A percentile compares a stretch with the other conserved stretches of the same genome.
Conservation (phyloP, 2,797 vertebrate genomes). For the Epinephelus awoara region DNA sequence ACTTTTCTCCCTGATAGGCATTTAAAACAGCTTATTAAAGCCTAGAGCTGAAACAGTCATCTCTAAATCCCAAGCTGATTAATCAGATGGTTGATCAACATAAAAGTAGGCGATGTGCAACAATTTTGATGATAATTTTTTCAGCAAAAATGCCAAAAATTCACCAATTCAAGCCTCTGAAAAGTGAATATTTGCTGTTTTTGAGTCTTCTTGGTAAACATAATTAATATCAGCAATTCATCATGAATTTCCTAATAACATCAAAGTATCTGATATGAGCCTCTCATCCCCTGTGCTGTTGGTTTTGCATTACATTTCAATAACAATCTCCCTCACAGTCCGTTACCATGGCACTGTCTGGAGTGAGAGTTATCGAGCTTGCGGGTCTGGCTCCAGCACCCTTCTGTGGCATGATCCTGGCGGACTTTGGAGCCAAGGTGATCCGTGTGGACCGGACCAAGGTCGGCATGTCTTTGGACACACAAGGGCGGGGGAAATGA, state of each 20-base stretch:
- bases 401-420: slow-evolving; percentile 94
- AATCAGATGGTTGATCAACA: no score
- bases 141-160: background rate
- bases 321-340: slow-evolving; percentile 14
- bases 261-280: background rate
- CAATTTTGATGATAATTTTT: no score
- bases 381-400: slow-evolving; percentile 93
- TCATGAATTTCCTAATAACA: background rate
- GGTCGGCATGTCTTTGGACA: slow-evolving; percentile 61
- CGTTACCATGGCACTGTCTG: slow-evolving; percentile 87
- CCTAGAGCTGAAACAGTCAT: no score
- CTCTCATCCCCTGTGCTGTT: background rate
- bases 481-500: slow-evolving; percentile 89
- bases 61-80: no score
- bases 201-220: background rate
- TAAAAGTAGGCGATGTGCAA: no score
- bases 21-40: background rate
- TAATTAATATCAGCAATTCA: background rate
- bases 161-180: background rate
- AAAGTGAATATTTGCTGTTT: background rate
- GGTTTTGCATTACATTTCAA: background rate
- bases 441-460: slow-evolving; percentile 89
- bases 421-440: slow-evolving; percentile 94
- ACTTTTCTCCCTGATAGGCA: background rate
- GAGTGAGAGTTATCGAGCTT: slow-evolving; percentile 91